These are phyloP conservation scores for Cydia pomonella DNA, from an alignment of 1,140 invertebrate species.

Conservation along the genomic window DNA sequence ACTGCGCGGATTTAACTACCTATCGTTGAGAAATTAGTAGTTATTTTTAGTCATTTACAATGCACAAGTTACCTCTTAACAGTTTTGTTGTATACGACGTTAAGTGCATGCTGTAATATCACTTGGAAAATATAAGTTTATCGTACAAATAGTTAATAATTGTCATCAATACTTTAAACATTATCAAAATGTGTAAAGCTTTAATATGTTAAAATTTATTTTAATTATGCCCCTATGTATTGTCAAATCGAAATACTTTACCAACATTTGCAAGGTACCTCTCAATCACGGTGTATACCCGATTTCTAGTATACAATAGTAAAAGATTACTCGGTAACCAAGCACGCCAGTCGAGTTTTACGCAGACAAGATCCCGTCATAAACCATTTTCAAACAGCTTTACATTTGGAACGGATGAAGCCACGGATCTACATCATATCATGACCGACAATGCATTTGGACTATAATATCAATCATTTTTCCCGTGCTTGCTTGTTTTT, in stretches of 20 bases:
- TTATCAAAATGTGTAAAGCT: too few relatives aligned
- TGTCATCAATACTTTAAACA: too few relatives aligned
- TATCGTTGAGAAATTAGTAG: too few relatives aligned
- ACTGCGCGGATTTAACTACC: background rate
- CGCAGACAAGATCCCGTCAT: conserved; percentile 47
- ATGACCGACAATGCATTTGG: conserved; percentile 26
- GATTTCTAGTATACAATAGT: background rate
- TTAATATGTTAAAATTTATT: too few relatives aligned
- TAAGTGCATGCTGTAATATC: too few relatives aligned
- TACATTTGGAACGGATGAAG: conserved; percentile 30
- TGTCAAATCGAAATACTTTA: too few relatives aligned
- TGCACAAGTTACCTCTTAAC: conserved; percentile 33
- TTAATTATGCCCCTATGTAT: too few relatives aligned
- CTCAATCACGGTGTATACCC: background rate
- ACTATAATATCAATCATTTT: conserved; percentile 16
- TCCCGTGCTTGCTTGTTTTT: conserved; percentile 30
- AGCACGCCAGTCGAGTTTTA: conserved; percentile 55
- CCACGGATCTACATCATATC: conserved; percentile 15
- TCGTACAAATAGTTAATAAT: too few relatives aligned
- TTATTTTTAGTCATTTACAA: conserved; percentile 27
- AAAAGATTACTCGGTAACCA: conserved; percentile 62
- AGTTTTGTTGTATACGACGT: too few relatives aligned
- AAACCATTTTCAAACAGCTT: conserved; percentile 40
- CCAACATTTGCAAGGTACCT: background rate
- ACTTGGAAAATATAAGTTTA: too few relatives aligned